A percentile compares a stretch with the other conserved stretches of the same genome.
Evolutionary conservation across 2,797 vertebrate species (phyloP).

Genomic region (Sebastes iracundus): DNA sequence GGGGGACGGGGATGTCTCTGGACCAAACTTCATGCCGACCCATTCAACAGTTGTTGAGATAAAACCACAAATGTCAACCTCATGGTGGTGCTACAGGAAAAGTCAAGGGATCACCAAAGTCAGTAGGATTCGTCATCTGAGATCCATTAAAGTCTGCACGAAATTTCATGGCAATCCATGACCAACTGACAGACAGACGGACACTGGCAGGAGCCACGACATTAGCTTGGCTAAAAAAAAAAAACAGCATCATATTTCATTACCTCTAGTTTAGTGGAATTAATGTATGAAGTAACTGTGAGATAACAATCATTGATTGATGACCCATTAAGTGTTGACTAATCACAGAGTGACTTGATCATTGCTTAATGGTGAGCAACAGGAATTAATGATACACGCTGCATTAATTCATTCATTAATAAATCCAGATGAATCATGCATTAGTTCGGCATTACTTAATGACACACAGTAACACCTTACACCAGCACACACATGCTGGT

Average conservation of each 20-base stretch:
- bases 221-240: neutral
- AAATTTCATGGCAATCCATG: neutral
- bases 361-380: neutral
- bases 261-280: neutral
- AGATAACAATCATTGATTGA: neutral
- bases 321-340: neutral
- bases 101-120: neutral
- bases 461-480: neutral
- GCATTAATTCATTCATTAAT: neutral
- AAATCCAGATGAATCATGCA: neutral
- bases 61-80: neutral
- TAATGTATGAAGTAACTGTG: neutral
- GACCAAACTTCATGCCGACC: neutral
- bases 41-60: neutral
- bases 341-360: neutral
- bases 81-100: neutral
- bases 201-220: neutral
- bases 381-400: neutral
- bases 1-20: neutral
- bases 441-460: neutral
- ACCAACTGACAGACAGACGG: neutral
- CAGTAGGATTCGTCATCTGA: neutral
- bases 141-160: neutral
- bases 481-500: neutral
- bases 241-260: neutral